Base-by-base conservation (phyloP, 2,797 vertebrate genomes). In the Brotula barbata region DNA sequence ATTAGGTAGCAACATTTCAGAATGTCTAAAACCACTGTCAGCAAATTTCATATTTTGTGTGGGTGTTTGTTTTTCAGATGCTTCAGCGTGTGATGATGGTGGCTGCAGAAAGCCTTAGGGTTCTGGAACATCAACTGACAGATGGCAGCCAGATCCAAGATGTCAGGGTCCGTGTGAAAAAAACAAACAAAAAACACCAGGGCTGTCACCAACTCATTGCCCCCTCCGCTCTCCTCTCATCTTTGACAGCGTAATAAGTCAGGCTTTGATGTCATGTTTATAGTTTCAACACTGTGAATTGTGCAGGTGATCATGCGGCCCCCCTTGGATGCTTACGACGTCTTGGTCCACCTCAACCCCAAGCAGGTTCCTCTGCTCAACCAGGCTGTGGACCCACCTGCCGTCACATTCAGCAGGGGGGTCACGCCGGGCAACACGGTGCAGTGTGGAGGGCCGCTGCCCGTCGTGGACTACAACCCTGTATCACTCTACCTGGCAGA, bases 401-500 rank as follows among this genome's bases (percentile, higher is more conserved):
- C 49, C 0, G 79, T 90, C 47, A 91, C 73, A 0, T 94, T 93
- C 65, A 76, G 59, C 45, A 91, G 94, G 20, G 97, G 97, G 0
- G 37, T 82, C 39, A 52, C 85, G 53, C 41, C 60, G 5, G 83
- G 84, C 1, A 47, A 62, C 0, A 41, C 23, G 0, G 1, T 22
- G 0, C 4, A 12, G 5, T 69, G 85, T 7, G 82, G 90, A 56
- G 81, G 90, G 11, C 10, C 64, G 17, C 81, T 96, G 45, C 95
- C 96, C 0, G 94, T 99, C 43, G 86, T 98, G 19, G 93, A 93
- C 85, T 98, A 92, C 34, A 94, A 98, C 81, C 97, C 97, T 0
- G 94, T 93, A n/a, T 84, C 89, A 66, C 81, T 89, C 37, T 99
- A 94, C 75, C 87, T 99, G 17, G 73, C 66, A 14, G 94, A 98